Evolutionary conservation across 2,113 vertebrate genomes (phyloP), one percentile per base, ranked within the genome.

Genomic region (Poecile atricapillus): DNA sequence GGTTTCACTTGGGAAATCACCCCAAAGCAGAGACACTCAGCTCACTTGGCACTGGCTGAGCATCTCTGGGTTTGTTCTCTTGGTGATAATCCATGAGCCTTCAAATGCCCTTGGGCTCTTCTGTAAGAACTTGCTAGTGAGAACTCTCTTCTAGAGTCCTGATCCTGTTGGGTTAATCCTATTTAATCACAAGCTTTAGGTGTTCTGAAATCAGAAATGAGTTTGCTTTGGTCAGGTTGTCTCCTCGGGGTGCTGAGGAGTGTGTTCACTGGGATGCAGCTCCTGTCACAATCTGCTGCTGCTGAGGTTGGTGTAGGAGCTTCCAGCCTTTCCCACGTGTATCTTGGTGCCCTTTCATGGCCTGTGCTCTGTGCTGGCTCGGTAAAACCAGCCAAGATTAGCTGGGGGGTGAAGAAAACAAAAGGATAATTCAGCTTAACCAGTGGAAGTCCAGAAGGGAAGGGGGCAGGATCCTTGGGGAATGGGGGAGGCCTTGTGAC

Each of bases 1-100:
- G 15, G 0, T 62, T 41, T 46, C 39, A 5, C 33, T 46, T 49
- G 49, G n/a, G 65, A 47, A 47, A 49, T 25, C 13, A 33, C 15
- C 65, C 78, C 5, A 1, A 27, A 18, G 5, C 3, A 37, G 2
- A 53, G 63, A 8, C 1, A 1, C 23, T 9, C 27, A 6, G 50
- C 60, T 84, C 56, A 0, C 50, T 4, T 59, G 30, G 60, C 30
- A 3, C 56, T 52, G 5, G 9, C 3, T 23, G 74, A 20, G 8
- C 25, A 19, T 6, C 19, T 69, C 52, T 20, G 44, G 8, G 4
- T 78, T 49, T 31, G n/a, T 83, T 83, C 58, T n/a, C 5, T 8
- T 43, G 20, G 18, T 70, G 70, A 59, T 17, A 67, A 59, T 39
- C 60, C 22, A 3, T 4, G 5, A 62, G 53, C 65, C 60, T 55